Evolutionary conservation across 2,113 vertebrate species (phyloP).

Genomic region (Blennius ocellaris): DNA sequence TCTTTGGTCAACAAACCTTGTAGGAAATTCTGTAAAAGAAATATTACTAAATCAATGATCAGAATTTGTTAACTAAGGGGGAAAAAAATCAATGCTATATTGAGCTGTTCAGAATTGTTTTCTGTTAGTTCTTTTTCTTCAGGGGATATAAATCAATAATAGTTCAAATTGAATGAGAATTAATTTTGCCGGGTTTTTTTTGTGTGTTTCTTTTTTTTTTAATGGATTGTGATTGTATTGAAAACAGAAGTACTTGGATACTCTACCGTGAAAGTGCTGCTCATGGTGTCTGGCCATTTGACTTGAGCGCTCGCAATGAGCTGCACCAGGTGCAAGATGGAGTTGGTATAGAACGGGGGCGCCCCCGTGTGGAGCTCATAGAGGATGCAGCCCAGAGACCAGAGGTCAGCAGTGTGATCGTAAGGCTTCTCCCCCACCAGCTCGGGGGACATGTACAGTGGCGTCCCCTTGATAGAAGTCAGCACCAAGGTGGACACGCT

Average conservation of each 20-base stretch:
- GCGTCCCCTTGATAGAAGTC: constrained; percentile 97
- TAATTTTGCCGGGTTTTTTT: too few species aligned
- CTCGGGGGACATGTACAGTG: constrained; percentile 97
- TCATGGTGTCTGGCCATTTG: constrained; percentile 91
- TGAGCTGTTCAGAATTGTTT: too few species aligned
- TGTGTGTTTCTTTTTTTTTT: too few species aligned
- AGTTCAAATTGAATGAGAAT: too few species aligned
- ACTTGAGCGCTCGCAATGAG: constrained; percentile 91
- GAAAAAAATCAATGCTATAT: too few species aligned
- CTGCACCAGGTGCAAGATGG: constrained; percentile 94
- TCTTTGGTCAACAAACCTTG: constrained; percentile 96
- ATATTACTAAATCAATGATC: too few species aligned
- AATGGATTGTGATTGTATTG: neutral
- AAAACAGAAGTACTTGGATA: neutral
- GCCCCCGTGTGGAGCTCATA: constrained; percentile 94
- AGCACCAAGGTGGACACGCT: constrained; percentile 95
- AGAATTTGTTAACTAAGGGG: too few species aligned
- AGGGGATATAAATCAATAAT: too few species aligned
- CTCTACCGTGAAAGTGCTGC: constrained; percentile 88
- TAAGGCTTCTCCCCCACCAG: constrained; percentile 94
- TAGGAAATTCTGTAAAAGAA: constrained; percentile 87
- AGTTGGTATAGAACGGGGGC: constrained; percentile 96
- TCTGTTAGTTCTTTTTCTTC: too few species aligned
- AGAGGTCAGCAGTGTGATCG: constrained; percentile 94
- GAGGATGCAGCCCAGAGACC: constrained; percentile 97